Evolutionary conservation across 2,113 vertebrate genomes (phyloP).

Genomic region (Pardalotus punctatus): DNA sequence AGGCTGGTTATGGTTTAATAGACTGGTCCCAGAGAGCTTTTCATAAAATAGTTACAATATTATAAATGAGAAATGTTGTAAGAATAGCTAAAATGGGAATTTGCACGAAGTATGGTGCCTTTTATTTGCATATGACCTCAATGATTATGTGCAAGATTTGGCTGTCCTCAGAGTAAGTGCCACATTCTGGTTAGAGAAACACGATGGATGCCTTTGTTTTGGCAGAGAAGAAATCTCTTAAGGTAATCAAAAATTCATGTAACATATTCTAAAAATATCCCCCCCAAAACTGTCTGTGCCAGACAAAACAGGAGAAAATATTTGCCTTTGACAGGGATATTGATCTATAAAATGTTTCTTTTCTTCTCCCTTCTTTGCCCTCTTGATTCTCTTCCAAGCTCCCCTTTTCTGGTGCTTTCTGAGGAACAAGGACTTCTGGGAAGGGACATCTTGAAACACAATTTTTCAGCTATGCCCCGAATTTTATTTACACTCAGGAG

Average conservation of each 20-base stretch:
- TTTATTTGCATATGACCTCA: slow-evolving; percentile 67
- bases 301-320: slow-evolving; percentile 61
- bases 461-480: background rate
- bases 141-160: slow-evolving; percentile 74
- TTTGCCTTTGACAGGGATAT: slow-evolving; percentile 33
- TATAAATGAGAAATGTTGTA: slow-evolving; percentile 33
- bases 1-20: background rate
- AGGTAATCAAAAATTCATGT: slow-evolving; percentile 61
- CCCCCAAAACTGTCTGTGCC: slow-evolving; percentile 28
- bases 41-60: slow-evolving; percentile 8
- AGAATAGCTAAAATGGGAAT: slow-evolving; percentile 51
- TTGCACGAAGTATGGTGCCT: slow-evolving; percentile 33
- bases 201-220: slow-evolving; percentile 49
- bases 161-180: slow-evolving; percentile 45
- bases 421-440: background rate
- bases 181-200: slow-evolving; percentile 56
- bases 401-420: background rate
- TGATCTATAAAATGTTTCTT: slow-evolving; percentile 45
- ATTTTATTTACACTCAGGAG: background rate
- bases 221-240: slow-evolving; percentile 64
- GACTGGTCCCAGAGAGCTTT: slow-evolving; percentile 16
- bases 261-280: slow-evolving; percentile 37
- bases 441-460: background rate
- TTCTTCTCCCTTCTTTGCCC: background rate
- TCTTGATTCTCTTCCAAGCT: slow-evolving; percentile 18